Evolutionary conservation across 2,797 vertebrate genomes (phyloP).

Genomic region (Diplodus puntazzo): DNA sequence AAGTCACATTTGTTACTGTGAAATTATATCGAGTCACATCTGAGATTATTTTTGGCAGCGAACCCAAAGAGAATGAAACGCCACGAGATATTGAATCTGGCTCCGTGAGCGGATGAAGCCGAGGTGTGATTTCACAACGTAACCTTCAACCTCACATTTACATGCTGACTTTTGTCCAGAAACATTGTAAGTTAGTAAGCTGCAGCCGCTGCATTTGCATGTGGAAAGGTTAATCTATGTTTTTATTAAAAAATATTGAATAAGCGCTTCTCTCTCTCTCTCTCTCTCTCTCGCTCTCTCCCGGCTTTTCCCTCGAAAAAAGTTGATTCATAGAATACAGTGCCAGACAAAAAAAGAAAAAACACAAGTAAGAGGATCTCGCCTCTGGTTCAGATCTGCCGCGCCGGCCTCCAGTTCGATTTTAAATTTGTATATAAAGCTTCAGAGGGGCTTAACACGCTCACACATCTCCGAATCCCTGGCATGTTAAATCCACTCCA

Average conservation of each 20-base stretch:
- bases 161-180: slow-evolving; percentile 21
- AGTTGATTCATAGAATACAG: slow-evolving; percentile 45
- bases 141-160: slow-evolving; percentile 15
- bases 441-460: slow-evolving; percentile 61
- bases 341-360: slow-evolving; percentile 20
- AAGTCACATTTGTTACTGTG: slow-evolving; percentile 26
- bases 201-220: neutral
- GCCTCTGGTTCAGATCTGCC: slow-evolving; percentile 46
- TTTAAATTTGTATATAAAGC: slow-evolving; percentile 68
- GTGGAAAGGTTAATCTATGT: slow-evolving; percentile 46
- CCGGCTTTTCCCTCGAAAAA: slow-evolving; percentile 19
- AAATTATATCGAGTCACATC: slow-evolving; percentile 26
- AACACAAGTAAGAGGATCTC: slow-evolving; percentile 31
- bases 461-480: slow-evolving; percentile 59
- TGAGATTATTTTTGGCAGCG: slow-evolving; percentile 3
- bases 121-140: neutral
- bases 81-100: neutral
- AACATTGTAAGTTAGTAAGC: neutral
- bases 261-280: neutral
- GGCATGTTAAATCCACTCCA: slow-evolving; percentile 69
- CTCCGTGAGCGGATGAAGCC: neutral
- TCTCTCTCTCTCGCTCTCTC: neutral
- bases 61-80: neutral
- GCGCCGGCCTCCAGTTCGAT: slow-evolving; percentile 45
- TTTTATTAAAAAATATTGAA: slow-evolving; percentile 47